phyloP scores from a whole-genome alignment of 2,888 invertebrate species.

The Heliothis peltigera region DNA sequence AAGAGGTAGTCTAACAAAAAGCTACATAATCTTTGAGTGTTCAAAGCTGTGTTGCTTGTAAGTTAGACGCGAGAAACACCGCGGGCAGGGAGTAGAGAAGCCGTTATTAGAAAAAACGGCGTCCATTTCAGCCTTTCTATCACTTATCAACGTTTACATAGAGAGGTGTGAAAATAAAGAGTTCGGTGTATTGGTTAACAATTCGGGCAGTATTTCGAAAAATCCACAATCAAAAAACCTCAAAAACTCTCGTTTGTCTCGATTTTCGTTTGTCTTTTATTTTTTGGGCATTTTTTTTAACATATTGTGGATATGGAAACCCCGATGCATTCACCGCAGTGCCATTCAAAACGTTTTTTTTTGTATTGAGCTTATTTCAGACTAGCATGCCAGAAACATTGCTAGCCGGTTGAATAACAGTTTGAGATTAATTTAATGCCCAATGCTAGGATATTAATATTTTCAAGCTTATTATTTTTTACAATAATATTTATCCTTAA shows the following conservation, averaged over 20 bases:
- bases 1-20: not conserved
- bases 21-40: not conserved
- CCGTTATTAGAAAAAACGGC: constrained; percentile 1
- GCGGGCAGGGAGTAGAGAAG: not conserved
- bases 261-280: constrained; percentile 24
- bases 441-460: constrained; percentile 13
- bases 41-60: not conserved
- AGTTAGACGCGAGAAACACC: not conserved
- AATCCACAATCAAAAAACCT: constrained; percentile 30
- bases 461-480: too few relatives aligned
- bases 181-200: constrained; percentile 37
- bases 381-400: constrained; percentile 5
- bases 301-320: constrained; percentile 49
- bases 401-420: constrained; percentile 12
- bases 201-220: constrained; percentile 36
- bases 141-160: constrained; percentile 20
- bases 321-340: constrained; percentile 20
- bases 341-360: constrained; percentile 31
- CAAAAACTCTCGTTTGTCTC: constrained; percentile 32
- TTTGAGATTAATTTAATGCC: constrained; percentile 19
- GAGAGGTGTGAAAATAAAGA: constrained; percentile 16
- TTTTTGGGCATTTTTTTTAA: constrained; percentile 44
- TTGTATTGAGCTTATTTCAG: constrained; percentile 10
- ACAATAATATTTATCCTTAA: too few relatives aligned
- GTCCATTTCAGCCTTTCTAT: constrained; percentile 1